Base-by-base conservation (phyloP, 1,140 invertebrate species). In the Pseudomyrmex pallidus region DNA sequence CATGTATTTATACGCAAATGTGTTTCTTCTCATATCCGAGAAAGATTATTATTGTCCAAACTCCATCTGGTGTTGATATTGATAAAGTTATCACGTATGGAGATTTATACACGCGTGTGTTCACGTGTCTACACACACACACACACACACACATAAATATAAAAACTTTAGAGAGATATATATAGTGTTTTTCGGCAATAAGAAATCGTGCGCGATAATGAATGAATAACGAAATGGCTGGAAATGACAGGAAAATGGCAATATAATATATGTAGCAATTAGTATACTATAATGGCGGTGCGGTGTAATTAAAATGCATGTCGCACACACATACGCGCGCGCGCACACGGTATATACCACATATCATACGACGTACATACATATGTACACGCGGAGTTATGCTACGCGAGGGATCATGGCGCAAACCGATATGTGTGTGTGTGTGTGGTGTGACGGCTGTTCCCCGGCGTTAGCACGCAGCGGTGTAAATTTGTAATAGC, bases 391-490 rank as follows among this genome's bases (percentile, higher is more conserved):
- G 13, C 12, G 13, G 54, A 80, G 56, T 80, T 72, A 50, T 72
- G 50, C 20, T 80, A 80, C 35, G 46, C 35, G 46, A 46, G 10
- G 20, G 54, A 61, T 80, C 54, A 80, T 66, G 76, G 7, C 46
- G 76, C 76, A 70, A 57, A 70, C 76, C 76, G 76, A 78, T 78
- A 78, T 77, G 74, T 17, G n/a, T n/a, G n/a, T n/a, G n/a, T n/a
- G n/a, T n/a, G 74, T 17, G 74, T 35, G 0, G 35, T 35, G 62
- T 77, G 62, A 77, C 64, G 76, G 76, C 76, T 70, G 76, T 57
- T 70, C 17, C 17, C 20, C 64, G 52, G 50, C 74, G 74, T 56
- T 68, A 78, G 74, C 64, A 70, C 76, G 64, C 76, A 66, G 64
- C 20, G 59, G 12, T 80, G 76, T 80, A 80, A 80, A 80, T 80